Evolutionary conservation across 2,888 invertebrate species (phyloP).

Genomic region (Amphipyra tragopoginis): DNA sequence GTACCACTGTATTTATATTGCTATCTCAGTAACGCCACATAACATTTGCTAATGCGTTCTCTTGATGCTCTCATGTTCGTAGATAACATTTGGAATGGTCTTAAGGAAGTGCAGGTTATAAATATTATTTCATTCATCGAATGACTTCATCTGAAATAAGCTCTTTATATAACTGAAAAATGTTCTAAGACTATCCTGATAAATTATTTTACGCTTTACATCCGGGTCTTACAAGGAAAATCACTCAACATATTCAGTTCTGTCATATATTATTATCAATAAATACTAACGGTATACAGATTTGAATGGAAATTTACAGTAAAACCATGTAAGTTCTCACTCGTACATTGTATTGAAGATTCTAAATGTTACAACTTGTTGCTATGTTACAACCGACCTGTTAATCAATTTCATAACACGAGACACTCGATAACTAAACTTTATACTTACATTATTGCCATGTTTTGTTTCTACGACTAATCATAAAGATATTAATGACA

Average conservation of each 20-base stretch:
- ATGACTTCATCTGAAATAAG: slow-evolving; percentile 22
- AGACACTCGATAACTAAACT: slow-evolving; percentile 19
- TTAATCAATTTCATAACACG: slow-evolving; percentile 27
- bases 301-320: slow-evolving; percentile 39
- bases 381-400: slow-evolving; percentile 20
- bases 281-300: slow-evolving; percentile 22
- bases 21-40: slow-evolving; percentile 29
- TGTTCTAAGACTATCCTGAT: slow-evolving; percentile 5
- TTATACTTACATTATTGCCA: slow-evolving; percentile 20
- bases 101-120: slow-evolving; percentile 26
- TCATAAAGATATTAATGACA: slow-evolving; percentile 26
- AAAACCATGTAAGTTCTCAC: slow-evolving; percentile 7
- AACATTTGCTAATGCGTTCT: slow-evolving; percentile 47
- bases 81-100: slow-evolving; percentile 37
- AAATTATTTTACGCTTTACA: slow-evolving; percentile 4
- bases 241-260: slow-evolving; percentile 33
- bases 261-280: slow-evolving; percentile 32
- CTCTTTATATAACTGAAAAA: slow-evolving; percentile 12
- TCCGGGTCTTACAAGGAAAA: slow-evolving; percentile 26
- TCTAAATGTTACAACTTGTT: slow-evolving; percentile 39
- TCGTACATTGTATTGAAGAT: slow-evolving; percentile 23
- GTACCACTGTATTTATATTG: slow-evolving; percentile 21
- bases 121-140: slow-evolving; percentile 34
- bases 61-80: slow-evolving; percentile 28
- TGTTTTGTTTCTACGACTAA: slow-evolving; percentile 22